Evolutionary conservation across 2,113 vertebrate genomes (phyloP).

Genomic region (Spheniscus mendiculus): DNA sequence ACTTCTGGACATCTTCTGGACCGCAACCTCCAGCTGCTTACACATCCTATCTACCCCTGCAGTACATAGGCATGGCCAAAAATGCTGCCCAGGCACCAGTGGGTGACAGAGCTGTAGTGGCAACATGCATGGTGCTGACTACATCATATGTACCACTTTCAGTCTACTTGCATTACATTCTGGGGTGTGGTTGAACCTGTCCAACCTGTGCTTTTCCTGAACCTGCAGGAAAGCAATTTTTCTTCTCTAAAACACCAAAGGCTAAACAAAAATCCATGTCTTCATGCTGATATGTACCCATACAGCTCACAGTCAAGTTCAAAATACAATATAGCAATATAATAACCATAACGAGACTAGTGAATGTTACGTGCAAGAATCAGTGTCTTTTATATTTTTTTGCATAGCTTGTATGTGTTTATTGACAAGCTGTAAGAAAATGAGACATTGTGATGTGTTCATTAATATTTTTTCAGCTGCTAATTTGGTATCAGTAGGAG

Average conservation of each 20-base stretch:
- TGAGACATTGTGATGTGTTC: not conserved
- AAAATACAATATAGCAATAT: not conserved
- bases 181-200: not conserved
- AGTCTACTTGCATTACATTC: not conserved
- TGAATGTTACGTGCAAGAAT: not conserved
- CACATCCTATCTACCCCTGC: not conserved
- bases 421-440: not conserved
- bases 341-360: not conserved
- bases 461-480: slow-evolving; percentile 67
- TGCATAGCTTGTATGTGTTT: not conserved
- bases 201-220: too few relatives aligned
- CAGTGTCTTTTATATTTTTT: not conserved
- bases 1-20: not conserved
- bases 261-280: not conserved
- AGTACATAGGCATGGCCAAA: not conserved
- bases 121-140: not conserved
- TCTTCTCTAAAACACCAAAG: not conserved
- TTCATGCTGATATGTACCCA: not conserved
- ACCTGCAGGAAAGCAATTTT: not conserved
- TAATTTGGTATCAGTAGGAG: slow-evolving; percentile 76
- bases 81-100: not conserved
- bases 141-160: not conserved
- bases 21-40: not conserved
- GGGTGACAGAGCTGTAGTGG: not conserved
- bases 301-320: not conserved